Evolutionary conservation across 2,888 invertebrate genomes (phyloP).

Genomic region (Sinopyrophorus schimmeli): DNA sequence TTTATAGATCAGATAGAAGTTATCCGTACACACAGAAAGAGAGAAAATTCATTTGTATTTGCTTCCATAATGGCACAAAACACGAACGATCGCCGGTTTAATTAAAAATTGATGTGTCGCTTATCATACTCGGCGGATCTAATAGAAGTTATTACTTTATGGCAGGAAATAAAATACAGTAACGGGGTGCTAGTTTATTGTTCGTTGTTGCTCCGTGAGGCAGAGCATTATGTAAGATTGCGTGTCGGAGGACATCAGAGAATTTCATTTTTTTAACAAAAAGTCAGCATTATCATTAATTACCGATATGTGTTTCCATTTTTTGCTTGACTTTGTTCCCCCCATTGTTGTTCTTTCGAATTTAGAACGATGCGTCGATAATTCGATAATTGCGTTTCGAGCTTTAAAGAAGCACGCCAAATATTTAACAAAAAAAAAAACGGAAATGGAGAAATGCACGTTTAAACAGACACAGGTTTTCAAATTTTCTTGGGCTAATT

Average conservation of each 20-base stretch:
- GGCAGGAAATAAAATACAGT: conserved; percentile 30
- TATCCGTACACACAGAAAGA: conserved; percentile 15
- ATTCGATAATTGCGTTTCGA: no score
- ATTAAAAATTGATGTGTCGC: conserved; percentile 33
- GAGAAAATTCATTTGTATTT: conserved; percentile 15
- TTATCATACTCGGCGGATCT: conserved; percentile 31
- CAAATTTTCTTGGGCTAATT: no score
- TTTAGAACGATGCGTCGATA: no score
- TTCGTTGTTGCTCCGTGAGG: conserved; percentile 21
- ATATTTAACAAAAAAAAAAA: no score
- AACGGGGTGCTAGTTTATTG: conserved; percentile 30
- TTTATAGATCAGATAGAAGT: conserved; percentile 30
- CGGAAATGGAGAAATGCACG: no score
- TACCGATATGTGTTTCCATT: conserved; percentile 22
- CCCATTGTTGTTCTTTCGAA: not conserved
- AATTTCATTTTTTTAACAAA: conserved; percentile 24
- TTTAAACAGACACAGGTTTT: no score
- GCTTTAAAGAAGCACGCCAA: no score
- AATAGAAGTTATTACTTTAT: conserved; percentile 34
- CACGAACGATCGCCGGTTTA: conserved; percentile 33
- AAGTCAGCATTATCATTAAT: conserved; percentile 26
- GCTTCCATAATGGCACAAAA: conserved; percentile 26
- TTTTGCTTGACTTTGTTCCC: not conserved
- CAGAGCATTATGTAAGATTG: conserved; percentile 24
- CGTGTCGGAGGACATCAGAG: conserved; percentile 21